Evolutionary conservation across 2,888 invertebrate genomes (phyloP), one percentile per base, ranked within the genome.

Genomic region (Cylloceria caligata): DNA sequence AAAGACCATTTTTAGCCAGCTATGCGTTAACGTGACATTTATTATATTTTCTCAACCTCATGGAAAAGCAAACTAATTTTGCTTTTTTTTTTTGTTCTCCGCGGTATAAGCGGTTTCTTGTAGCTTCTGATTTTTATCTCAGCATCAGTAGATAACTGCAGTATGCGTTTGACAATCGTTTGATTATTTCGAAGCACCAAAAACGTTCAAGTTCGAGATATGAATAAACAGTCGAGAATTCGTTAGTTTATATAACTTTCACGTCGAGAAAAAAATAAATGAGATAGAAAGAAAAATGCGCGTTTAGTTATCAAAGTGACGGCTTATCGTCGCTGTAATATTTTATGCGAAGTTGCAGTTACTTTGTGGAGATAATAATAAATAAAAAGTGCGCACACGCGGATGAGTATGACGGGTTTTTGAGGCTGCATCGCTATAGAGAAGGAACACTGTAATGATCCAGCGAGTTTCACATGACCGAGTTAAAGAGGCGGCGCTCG

Each of bases 391-490:
- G 39, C 57, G 36, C 45, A 36, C 21, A 78, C 19, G 55, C 27
- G 62, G 6, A 62, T 55, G 64, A 69, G 57, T 57, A 49, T 49
- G 47, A 62, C 27, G 52, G 13, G 60, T 42, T 47, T 60, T 45
- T 47, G 24, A 60, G 49, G 24, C 68, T 64, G 68, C 62, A 81
- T 64, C 30, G 67, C 42, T 36, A 19, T 52, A 21, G 49, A 24
- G 55, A 42, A 76, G 68, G 47, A 57, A 68, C 36, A 57, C 42
- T 60, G 45, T 69, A 45, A 76, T 78, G 71, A 71, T 76, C 67
- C 79, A 77, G 84, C 30, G 78, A 89, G 87, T 89, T 89, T 89
- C 89, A 88, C 89, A 89, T 88, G 89, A 89, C 89, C 89, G 89
- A 89, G 88, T 89, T 89, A 87, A 84, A 77, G 64, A 79, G 67